Base-by-base conservation (phyloP, 2,888 invertebrate species). In the Lamproptera curius region DNA sequence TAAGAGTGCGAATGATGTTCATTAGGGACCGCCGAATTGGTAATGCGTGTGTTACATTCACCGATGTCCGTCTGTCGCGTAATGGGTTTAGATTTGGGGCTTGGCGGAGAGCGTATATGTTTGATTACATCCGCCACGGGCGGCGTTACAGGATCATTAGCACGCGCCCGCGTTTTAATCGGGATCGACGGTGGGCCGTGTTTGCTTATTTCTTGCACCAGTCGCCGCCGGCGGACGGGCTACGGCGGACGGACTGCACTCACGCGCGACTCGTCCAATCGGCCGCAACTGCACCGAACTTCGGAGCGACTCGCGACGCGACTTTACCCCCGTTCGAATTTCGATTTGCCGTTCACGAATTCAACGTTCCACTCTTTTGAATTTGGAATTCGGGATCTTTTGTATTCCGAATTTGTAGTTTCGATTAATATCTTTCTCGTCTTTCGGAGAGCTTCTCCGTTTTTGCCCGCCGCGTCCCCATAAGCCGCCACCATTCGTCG, bases 161-260 rank as follows among this genome's bases (percentile, higher is more conserved):
- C 36, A 11, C 31, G 37, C 47, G 47, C 47, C 41, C 20, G 20
- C 37, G 47, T 42, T 47, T 47, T 42, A 42, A 47, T 47, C 31
- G 36, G 41, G 42, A 37, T 41, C 41, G 37, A 17, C 42, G 42
- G 20, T 11, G 37, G 42, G 15, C 28, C 47, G 42, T 46, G 41
- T 31, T 41, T 47, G 47, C 47, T 42, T 38, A 33, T 38, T 42
- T 40, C 47, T 48, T 42, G 47, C 33, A 48, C 38, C 47, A 48
- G 47, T 42, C 47, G 42, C 42, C 31, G 47, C 34, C 20, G 36
- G 47, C 42, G 47, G 42, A 41, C 41, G 46, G 16, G 4, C 42
- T 31, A 11, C 37, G 31, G 11, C 47, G 47, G 42, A 38, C 47
- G 47, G 38, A 20, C 20, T 42, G 42, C 42, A 38, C 35, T 42